A percentile compares a stretch with the other conserved stretches of the same genome.
These are phyloP conservation scores for Mobula birostris DNA, from an alignment of 2,113 vertebrate genomes.

Conservation along the genomic window DNA sequence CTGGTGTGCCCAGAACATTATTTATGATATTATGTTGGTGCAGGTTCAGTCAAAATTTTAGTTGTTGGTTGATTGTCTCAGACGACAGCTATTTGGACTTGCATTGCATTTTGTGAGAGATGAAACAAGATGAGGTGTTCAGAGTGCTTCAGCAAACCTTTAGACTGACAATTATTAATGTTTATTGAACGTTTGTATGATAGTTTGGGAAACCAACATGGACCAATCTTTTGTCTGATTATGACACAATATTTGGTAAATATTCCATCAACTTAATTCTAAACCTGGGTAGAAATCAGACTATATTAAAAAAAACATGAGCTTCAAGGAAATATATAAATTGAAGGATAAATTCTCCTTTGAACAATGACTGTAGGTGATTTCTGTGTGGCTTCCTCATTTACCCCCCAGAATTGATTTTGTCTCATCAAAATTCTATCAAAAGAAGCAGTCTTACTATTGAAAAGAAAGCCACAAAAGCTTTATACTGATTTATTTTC, in stretches of 20 bases:
- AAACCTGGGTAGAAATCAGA: not conserved
- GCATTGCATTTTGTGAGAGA: not conserved
- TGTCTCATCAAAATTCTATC: not conserved
- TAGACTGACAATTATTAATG: not conserved
- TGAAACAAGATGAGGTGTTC: not conserved
- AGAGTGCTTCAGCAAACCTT: not conserved
- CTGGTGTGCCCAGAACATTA: not conserved
- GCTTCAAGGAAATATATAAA: not conserved
- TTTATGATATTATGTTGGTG: not conserved
- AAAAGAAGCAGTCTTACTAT: not conserved
- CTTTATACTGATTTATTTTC: not conserved
- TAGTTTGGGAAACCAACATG: not conserved
- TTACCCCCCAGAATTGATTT: no score
- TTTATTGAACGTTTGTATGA: not conserved
- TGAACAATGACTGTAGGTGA: not conserved
- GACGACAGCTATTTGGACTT: not conserved
- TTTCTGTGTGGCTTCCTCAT: not conserved
- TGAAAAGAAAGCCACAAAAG: not conserved
- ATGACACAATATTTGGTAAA: not conserved
- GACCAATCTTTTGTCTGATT: not conserved
- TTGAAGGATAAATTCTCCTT: not conserved
- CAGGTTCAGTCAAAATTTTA: not conserved
- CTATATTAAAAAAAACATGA: not conserved
- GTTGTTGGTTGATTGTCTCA: conserved; percentile 1
- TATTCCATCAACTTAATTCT: not conserved